A percentile compares a stretch with the other conserved stretches of the same genome.
phyloP scores from a whole-genome alignment of 2,888 invertebrate species.

The Apoda limacodes region DNA sequence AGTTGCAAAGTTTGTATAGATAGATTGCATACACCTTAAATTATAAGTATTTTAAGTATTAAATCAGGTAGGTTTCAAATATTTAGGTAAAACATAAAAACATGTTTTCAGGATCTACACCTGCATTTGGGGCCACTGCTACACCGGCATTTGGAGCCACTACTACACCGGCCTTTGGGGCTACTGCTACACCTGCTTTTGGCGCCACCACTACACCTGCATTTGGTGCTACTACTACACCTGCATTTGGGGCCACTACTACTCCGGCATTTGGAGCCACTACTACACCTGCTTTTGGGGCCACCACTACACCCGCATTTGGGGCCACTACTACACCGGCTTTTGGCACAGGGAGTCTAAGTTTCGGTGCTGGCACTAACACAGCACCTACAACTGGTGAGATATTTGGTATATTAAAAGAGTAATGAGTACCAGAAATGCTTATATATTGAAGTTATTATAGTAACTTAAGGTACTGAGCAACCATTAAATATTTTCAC shows the following conservation, averaged over 20 bases:
- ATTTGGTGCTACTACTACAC: constrained; percentile 28
- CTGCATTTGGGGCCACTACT: constrained; percentile 27
- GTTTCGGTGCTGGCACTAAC: constrained; percentile 17
- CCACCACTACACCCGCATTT: constrained; percentile 27
- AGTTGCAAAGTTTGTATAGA: too few species aligned
- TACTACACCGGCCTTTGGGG: constrained; percentile 35
- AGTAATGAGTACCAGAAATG: too few species aligned
- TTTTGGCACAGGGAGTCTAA: constrained; percentile 27
- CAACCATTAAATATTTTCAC: too few species aligned
- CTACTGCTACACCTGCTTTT: constrained; percentile 27
- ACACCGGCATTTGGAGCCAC: constrained; percentile 28
- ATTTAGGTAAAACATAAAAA: too few species aligned
- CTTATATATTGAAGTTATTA: too few species aligned
- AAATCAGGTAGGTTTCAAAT: too few species aligned
- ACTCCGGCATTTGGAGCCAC: constrained; percentile 28
- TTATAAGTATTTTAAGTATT: too few species aligned
- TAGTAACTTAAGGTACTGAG: too few species aligned
- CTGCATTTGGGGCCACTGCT: constrained; percentile 35
- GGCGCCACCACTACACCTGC: constrained; percentile 29
- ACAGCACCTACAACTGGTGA: constrained; percentile 20
- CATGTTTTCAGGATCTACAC: too few species aligned
- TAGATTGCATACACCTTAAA: too few species aligned
- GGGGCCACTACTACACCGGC: constrained; percentile 29
- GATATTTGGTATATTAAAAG: too few species aligned
- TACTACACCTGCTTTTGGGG: constrained; percentile 35